phyloP scores from a whole-genome alignment of 1,140 invertebrate genomes.

The Halictus rubicundus region DNA sequence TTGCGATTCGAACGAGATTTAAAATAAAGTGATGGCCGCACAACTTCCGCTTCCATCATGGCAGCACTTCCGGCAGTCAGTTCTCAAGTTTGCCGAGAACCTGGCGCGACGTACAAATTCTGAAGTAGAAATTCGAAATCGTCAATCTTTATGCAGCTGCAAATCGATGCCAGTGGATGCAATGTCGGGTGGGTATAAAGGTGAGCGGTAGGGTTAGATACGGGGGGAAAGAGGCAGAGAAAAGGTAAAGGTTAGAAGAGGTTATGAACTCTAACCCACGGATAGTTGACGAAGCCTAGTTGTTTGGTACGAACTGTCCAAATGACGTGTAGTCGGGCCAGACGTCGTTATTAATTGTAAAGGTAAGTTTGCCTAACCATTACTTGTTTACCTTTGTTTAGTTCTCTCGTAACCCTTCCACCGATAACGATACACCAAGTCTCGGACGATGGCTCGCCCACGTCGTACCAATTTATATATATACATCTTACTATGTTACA shows the following conservation, averaged over 20 bases:
- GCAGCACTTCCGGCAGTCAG: not conserved
- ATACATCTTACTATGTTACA: conserved; percentile 25
- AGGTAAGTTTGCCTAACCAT: conserved; percentile 57
- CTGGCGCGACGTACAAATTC: conserved; percentile 6
- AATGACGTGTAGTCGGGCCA: conserved; percentile 60
- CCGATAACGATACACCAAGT: conserved; percentile 37
- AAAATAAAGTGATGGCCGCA: not conserved
- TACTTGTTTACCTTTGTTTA: conserved; percentile 17
- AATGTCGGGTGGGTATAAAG: conserved; percentile 45
- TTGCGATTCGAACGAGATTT: not conserved
- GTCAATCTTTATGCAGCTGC: conserved; percentile 21
- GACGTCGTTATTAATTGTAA: conserved; percentile 53
- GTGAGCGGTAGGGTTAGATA: conserved; percentile 39
- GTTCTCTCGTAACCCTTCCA: conserved; percentile 8
- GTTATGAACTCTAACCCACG: conserved; percentile 72
- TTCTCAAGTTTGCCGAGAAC: conserved; percentile 7
- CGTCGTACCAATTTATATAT: conserved; percentile 35
- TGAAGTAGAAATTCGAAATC: conserved; percentile 4
- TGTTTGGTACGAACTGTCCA: conserved; percentile 60
- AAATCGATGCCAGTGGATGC: conserved; percentile 48
- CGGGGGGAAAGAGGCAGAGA: conserved; percentile 50
- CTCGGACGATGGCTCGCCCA: conserved; percentile 47
- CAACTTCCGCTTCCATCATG: conserved; percentile 28
- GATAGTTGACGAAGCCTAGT: conserved; percentile 58
- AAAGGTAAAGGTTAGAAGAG: conserved; percentile 72